These are phyloP conservation scores for Agrilus biguttatus DNA, from an alignment of 2,888 invertebrate species.

Conservation along the genomic window DNA sequence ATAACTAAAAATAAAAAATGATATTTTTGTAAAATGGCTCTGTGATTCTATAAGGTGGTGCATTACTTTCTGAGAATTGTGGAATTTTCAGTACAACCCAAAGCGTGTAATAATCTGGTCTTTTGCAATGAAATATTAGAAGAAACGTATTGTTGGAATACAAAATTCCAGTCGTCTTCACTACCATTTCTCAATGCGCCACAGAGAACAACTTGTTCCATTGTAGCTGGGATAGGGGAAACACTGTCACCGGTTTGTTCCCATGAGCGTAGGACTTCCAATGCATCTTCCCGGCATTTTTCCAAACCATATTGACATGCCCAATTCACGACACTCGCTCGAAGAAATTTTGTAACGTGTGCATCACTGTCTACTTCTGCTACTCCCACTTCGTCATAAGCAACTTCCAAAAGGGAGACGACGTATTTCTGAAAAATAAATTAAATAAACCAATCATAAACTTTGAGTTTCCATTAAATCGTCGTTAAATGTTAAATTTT, in stretches of 20 bases:
- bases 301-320: constrained; percentile 46
- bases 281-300: constrained; percentile 38
- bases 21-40: no score
- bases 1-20: not conserved
- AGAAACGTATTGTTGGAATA: constrained; percentile 35
- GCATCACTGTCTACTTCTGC: constrained; percentile 4
- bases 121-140: constrained; percentile 1
- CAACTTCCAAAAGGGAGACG: not conserved
- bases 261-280: constrained; percentile 28
- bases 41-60: no score
- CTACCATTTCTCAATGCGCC: constrained; percentile 49
- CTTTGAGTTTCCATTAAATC: no score
- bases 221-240: constrained; percentile 40
- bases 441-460: not conserved
- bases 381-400: constrained; percentile 6
- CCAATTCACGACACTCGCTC: constrained; percentile 42
- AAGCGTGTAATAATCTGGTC: constrained; percentile 6
- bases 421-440: constrained; percentile 6
- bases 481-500: no score
- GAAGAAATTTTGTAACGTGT: constrained; percentile 41
- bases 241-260: constrained; percentile 14
- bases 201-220: constrained; percentile 58
- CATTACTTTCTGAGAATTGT: constrained; percentile 4
- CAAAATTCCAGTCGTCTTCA: constrained; percentile 43
- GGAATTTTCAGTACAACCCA: constrained; percentile 10